Conservation (phyloP, 2,888 invertebrate species). For the Pemphredon lugubris region DNA sequence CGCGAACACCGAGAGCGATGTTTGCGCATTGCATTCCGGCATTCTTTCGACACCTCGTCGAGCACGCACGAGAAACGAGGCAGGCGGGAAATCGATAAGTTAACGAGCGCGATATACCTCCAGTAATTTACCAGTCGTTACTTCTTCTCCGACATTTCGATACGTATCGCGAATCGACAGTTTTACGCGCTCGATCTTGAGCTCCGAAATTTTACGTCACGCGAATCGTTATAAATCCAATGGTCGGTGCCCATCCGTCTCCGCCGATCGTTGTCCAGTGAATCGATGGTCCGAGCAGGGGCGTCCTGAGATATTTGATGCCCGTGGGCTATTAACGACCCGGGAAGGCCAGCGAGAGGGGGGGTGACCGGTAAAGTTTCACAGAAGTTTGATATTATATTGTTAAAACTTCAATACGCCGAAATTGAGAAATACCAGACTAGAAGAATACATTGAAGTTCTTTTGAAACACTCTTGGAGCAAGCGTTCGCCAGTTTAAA, state of each 20-base stretch:
- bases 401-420: no score
- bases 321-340: no score
- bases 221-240: not conserved
- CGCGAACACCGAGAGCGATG: slow-evolving; percentile 40
- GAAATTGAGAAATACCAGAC: no score
- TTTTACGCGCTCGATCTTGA: slow-evolving; percentile 4
- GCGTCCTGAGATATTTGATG: no score
- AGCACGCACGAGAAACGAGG: slow-evolving; percentile 23
- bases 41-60: slow-evolving; percentile 63
- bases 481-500: no score
- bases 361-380: no score
- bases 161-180: slow-evolving; percentile 1
- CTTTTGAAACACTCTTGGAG: no score
- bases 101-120: slow-evolving; percentile 56
- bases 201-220: not conserved
- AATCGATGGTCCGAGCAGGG: no score
- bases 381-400: no score
- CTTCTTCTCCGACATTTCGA: slow-evolving; percentile 26
- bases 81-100: slow-evolving; percentile 64
- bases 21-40: slow-evolving; percentile 66
- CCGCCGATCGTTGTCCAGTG: not conserved
- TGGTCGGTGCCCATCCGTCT: no score
- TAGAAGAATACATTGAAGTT: no score
- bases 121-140: slow-evolving; percentile 36
- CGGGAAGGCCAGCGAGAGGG: no score